A percentile compares a stretch with the other conserved stretches of the same genome.
Conservation (phyloP, 2,797 vertebrate genomes). For the Clarias laeviceps region DNA sequence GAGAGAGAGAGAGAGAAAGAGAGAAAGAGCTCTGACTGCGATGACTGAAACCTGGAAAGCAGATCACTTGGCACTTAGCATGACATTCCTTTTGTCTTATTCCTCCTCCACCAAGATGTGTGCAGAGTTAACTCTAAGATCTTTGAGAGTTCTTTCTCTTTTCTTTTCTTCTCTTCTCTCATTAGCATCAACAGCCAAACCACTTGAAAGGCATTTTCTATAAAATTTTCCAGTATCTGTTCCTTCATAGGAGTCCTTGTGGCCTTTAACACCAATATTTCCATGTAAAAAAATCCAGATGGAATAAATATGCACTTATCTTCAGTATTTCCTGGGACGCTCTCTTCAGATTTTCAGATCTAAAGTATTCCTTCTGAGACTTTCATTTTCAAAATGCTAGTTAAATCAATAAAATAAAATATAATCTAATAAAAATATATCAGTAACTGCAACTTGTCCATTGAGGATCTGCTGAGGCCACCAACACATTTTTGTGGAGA, state of each 20-base stretch:
- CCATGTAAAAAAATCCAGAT: constrained; percentile 5
- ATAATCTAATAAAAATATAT: not conserved
- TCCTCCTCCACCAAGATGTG: constrained; percentile 25
- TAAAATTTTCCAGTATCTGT: constrained; percentile 4
- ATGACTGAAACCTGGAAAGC: constrained; percentile 37
- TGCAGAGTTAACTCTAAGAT: not conserved
- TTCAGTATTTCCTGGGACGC: constrained; percentile 15
- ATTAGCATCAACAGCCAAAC: constrained; percentile 35
- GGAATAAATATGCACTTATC: constrained; percentile 16
- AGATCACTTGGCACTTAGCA: constrained; percentile 30
- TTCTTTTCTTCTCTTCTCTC: constrained; percentile 46
- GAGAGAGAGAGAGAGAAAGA: constrained; percentile 18
- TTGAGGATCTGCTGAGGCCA: not conserved
- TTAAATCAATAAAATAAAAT: not conserved
- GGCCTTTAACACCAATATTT: constrained; percentile 26
- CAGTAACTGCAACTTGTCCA: not conserved
- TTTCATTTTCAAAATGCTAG: not conserved
- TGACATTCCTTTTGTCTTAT: constrained; percentile 44
- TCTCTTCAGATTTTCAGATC: not conserved
- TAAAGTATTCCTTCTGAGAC: not conserved
- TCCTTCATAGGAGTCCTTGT: constrained; percentile 19
- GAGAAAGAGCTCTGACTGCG: not conserved
- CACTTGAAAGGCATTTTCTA: constrained; percentile 35
- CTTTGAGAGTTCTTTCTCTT: not conserved
- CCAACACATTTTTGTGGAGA: not conserved